Conservation (phyloP, 2,113 vertebrate genomes). For the Himantopus leucocephalus region DNA sequence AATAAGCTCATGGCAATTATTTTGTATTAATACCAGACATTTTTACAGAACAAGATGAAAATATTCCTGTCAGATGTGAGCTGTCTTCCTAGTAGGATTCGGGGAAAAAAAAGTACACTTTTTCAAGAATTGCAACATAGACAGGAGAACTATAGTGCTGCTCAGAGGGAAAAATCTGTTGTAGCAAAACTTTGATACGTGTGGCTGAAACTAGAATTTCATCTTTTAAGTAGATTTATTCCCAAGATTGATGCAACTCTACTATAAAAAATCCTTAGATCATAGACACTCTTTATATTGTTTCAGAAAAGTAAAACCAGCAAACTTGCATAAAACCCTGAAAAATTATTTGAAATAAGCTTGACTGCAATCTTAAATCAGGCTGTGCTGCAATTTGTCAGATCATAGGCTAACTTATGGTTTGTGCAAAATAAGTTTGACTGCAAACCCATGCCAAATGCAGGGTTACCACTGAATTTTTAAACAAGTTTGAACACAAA, state of each 20-base stretch:
- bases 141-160: neutral
- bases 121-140: neutral
- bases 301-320: neutral
- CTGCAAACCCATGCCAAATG: neutral
- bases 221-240: neutral
- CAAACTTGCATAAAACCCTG: neutral
- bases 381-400: neutral
- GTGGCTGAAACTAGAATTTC: neutral
- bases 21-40: neutral
- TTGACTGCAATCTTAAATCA: conserved; percentile 1
- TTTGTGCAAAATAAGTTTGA: neutral
- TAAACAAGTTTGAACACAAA: neutral
- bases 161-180: neutral
- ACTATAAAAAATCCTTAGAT: neutral
- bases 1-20: neutral
- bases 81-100: neutral
- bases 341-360: neutral
- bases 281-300: neutral
- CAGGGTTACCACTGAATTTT: neutral
- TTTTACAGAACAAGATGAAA: neutral
- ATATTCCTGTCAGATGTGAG: neutral
- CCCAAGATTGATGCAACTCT: neutral
- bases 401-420: neutral
- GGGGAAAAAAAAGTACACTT: neutral
- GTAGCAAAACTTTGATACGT: neutral